These are phyloP conservation scores for Dryococelus australis DNA, from an alignment of 2,888 invertebrate genomes.

Conservation along the genomic window DNA sequence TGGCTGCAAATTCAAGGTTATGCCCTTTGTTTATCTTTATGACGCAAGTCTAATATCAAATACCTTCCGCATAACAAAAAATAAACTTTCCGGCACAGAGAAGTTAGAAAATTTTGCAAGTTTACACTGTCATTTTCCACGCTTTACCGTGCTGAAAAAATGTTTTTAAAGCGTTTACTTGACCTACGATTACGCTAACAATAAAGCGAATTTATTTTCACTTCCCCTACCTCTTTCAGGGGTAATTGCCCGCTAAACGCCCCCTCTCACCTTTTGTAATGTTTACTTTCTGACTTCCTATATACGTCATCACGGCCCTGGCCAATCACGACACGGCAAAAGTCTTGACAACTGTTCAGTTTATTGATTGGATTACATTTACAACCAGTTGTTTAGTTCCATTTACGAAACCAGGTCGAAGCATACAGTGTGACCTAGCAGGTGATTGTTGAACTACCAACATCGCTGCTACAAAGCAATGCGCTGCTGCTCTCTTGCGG, in stretches of 20 bases:
- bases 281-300: background rate
- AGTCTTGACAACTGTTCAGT: constrained; percentile 4
- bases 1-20: background rate
- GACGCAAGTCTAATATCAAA: no score
- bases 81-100: no score
- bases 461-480: background rate
- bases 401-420: background rate
- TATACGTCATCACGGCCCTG: background rate
- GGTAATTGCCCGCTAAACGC: background rate
- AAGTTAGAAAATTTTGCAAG: background rate
- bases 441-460: background rate
- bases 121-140: background rate
- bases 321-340: background rate
- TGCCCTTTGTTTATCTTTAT: background rate
- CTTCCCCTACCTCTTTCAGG: background rate
- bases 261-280: background rate
- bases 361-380: constrained; percentile 23
- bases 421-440: background rate
- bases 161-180: background rate
- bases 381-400: background rate
- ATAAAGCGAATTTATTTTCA: background rate
- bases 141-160: background rate
- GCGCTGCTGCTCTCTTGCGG: background rate
- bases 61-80: no score
- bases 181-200: background rate